These are phyloP conservation scores for Drosophila meridiana DNA, from an alignment of 2,888 invertebrate species.

Conservation along the genomic window DNA sequence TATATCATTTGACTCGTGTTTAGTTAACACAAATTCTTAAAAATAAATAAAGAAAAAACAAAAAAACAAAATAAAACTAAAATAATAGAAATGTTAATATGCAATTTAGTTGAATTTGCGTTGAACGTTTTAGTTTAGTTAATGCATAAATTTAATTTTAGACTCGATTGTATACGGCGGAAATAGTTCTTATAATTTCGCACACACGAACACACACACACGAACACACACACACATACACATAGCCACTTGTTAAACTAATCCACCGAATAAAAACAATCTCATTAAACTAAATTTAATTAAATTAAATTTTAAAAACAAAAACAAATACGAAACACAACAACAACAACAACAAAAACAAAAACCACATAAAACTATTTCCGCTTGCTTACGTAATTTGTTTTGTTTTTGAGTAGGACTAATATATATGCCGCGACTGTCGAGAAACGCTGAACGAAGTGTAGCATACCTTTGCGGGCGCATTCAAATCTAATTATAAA, in stretches of 20 bases:
- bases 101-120: slow-evolving; percentile 75
- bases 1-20: slow-evolving; percentile 53
- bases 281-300: slow-evolving; percentile 76
- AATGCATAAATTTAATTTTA: slow-evolving; percentile 66
- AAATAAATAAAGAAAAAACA: slow-evolving; percentile 38
- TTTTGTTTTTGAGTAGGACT: slow-evolving; percentile 53
- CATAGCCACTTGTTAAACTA: slow-evolving; percentile 79
- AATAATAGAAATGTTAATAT: slow-evolving; percentile 70
- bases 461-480: slow-evolving; percentile 56
- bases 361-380: slow-evolving; percentile 51
- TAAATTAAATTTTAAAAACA: slow-evolving; percentile 46
- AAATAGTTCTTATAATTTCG: slow-evolving; percentile 56
- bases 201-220: slow-evolving; percentile 26
- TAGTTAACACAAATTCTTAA: slow-evolving; percentile 56
- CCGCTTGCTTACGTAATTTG: slow-evolving; percentile 55
- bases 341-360: slow-evolving; percentile 13
- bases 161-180: slow-evolving; percentile 58
- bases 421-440: slow-evolving; percentile 69
- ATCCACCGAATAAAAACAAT: slow-evolving; percentile 80
- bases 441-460: slow-evolving; percentile 39
- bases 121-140: slow-evolving; percentile 74
- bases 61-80: slow-evolving; percentile 37
- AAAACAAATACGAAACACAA: slow-evolving; percentile 36
- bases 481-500: slow-evolving; percentile 24
- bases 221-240: slow-evolving; percentile 33